phyloP scores from a whole-genome alignment of 1,140 invertebrate genomes.

The Sinonovacula constricta region DNA sequence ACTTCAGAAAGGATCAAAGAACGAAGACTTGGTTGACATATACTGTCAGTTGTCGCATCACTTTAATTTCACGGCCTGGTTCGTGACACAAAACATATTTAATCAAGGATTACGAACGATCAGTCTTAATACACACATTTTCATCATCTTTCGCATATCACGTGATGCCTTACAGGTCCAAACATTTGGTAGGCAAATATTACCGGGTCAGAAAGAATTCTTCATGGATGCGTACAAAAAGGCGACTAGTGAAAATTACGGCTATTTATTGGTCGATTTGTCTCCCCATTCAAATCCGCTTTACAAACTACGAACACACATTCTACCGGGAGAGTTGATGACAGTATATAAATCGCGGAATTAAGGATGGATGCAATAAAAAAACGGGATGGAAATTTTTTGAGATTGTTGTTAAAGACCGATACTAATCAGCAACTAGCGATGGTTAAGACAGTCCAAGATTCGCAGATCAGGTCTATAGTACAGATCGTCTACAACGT shows the following conservation, averaged over 20 bases:
- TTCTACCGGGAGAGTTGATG: conserved; percentile 16
- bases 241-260: background rate
- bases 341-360: background rate
- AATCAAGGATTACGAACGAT: conserved; percentile 37
- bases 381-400: background rate
- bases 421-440: background rate
- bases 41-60: conserved; percentile 22
- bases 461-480: background rate
- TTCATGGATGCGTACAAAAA: conserved; percentile 24
- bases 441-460: background rate
- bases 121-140: conserved; percentile 43
- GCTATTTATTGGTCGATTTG: conserved; percentile 16
- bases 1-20: background rate
- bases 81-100: conserved; percentile 30
- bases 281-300: conserved; percentile 1
- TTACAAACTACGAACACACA: conserved; percentile 14
- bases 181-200: conserved; percentile 49
- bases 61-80: background rate
- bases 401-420: background rate
- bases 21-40: background rate
- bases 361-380: background rate
- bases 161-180: conserved; percentile 28
- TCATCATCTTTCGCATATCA: conserved; percentile 35
- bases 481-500: background rate
- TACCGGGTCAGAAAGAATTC: conserved; percentile 19